phyloP scores from a whole-genome alignment of 1,140 invertebrate genomes.

The Stegodyphus mimosarum region DNA sequence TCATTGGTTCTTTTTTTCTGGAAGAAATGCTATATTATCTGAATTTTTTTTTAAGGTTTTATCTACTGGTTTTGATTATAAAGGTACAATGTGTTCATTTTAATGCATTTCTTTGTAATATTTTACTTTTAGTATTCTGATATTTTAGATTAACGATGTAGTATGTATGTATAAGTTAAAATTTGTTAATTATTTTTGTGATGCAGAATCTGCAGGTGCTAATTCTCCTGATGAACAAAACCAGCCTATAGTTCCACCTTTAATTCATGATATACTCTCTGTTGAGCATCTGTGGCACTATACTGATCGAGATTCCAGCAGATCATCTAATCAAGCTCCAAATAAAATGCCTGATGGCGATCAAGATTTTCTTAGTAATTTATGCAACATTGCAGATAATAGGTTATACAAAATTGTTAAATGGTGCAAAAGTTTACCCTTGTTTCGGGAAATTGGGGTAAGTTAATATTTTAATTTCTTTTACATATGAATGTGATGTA shows the following conservation, averaged over 20 bases:
- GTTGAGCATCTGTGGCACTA: slow-evolving; percentile 94
- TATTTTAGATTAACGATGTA: too few relatives aligned
- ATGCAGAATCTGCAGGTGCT: slow-evolving; percentile 52
- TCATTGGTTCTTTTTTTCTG: too few relatives aligned
- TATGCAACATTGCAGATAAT: slow-evolving; percentile 94
- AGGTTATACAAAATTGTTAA: slow-evolving; percentile 97
- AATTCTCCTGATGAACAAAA: slow-evolving; percentile 59
- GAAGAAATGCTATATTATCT: too few relatives aligned
- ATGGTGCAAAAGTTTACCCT: slow-evolving; percentile 96
- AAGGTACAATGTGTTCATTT: too few relatives aligned
- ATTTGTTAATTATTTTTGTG: neutral
- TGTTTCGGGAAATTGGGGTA: slow-evolving; percentile 95
- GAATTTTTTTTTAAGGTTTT: too few relatives aligned
- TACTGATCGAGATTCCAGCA: slow-evolving; percentile 72
- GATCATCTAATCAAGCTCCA: slow-evolving; percentile 21
- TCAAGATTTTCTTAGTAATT: slow-evolving; percentile 82
- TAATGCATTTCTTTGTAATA: too few relatives aligned
- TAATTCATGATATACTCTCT: slow-evolving; percentile 88
- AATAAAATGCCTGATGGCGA: slow-evolving; percentile 64
- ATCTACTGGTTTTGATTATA: too few relatives aligned
- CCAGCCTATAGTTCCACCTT: slow-evolving; percentile 56
- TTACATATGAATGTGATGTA: neutral
- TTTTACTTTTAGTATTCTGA: too few relatives aligned
- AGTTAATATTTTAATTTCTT: slow-evolving; percentile 64
- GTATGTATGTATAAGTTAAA: too few relatives aligned